Conservation (phyloP, 1,140 invertebrate species). For the Drosophila seguyi region DNA sequence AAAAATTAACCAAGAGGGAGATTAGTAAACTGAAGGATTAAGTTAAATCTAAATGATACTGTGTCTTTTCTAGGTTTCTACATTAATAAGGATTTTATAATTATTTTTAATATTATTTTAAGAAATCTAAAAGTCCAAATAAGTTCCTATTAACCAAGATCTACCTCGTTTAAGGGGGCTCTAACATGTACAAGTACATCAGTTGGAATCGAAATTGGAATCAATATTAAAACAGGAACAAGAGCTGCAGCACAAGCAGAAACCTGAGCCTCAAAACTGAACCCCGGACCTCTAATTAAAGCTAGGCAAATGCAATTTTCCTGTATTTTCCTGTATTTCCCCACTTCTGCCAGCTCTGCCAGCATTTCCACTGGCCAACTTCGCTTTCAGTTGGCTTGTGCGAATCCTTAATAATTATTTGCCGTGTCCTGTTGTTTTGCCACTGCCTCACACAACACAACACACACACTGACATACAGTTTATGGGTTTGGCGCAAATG, state of each 20-base stretch:
- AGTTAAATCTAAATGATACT: neutral
- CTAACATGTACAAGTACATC: too few relatives aligned
- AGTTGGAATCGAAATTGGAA: neutral
- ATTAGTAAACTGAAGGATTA: neutral
- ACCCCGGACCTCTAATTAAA: conserved; percentile 23
- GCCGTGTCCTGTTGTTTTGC: conserved; percentile 16
- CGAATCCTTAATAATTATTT: conserved; percentile 38
- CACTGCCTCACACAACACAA: neutral
- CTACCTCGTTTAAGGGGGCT: neutral
- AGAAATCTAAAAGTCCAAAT: accelerated
- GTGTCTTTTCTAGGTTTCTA: neutral
- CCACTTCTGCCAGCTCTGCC: conserved; percentile 5
- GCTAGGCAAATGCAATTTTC: conserved; percentile 33
- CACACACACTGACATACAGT: neutral
- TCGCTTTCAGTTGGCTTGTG: conserved; percentile 4
- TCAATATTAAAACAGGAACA: neutral
- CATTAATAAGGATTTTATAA: neutral
- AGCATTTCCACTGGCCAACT: neutral
- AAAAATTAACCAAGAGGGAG: neutral
- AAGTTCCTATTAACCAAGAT: too few relatives aligned
- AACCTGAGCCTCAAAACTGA: neutral
- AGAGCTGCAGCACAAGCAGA: neutral
- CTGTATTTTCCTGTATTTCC: conserved; percentile 6
- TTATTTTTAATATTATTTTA: neutral
- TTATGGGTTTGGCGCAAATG: conserved; percentile 27